phyloP scores from a whole-genome alignment of 37 sponge, comb jelly and placozoan genomes.

The Diacarnus erythraeanus region DNA sequence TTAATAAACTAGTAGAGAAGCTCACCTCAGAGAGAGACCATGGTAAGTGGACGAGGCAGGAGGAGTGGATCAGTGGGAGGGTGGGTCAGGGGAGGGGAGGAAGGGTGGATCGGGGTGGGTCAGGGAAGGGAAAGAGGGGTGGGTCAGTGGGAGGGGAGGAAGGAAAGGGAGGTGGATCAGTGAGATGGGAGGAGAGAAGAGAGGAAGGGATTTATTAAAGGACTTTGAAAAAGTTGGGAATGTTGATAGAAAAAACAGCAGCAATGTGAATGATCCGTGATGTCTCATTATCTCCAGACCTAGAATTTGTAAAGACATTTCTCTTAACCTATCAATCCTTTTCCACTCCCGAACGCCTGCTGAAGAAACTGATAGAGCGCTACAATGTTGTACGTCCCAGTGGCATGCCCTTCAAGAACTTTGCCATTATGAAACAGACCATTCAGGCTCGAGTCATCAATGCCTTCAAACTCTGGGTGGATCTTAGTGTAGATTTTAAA shows the following conservation, averaged over 20 bases:
- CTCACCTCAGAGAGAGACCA: slow-evolving; percentile 67
- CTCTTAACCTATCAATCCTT: slow-evolving; percentile 88
- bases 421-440: slow-evolving; percentile 73
- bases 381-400: slow-evolving; percentile 84
- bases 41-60: too few species aligned
- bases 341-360: slow-evolving; percentile 84
- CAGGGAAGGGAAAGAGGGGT: too few species aligned
- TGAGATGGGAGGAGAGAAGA: too few species aligned
- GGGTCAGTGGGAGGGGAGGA: neutral
- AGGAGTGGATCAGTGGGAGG: too few species aligned
- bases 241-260: too few species aligned
- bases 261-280: neutral
- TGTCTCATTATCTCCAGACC: slow-evolving; percentile 42
- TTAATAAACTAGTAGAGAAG: slow-evolving; percentile 88
- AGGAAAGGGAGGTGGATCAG: neutral
- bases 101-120: too few species aligned
- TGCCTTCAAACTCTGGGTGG: slow-evolving; percentile 90
- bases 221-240: neutral
- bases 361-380: slow-evolving; percentile 87
- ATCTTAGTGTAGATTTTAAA: slow-evolving; percentile 84
- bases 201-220: too few species aligned
- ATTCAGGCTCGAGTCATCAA: slow-evolving; percentile 95
- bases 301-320: slow-evolving; percentile 94
- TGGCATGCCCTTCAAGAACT: slow-evolving; percentile 66
- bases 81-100: too few species aligned